A percentile compares a stretch with the other conserved stretches of the same genome.
phyloP scores from a whole-genome alignment of 2,797 vertebrate genomes.

The Erpetoichthys calabaricus region DNA sequence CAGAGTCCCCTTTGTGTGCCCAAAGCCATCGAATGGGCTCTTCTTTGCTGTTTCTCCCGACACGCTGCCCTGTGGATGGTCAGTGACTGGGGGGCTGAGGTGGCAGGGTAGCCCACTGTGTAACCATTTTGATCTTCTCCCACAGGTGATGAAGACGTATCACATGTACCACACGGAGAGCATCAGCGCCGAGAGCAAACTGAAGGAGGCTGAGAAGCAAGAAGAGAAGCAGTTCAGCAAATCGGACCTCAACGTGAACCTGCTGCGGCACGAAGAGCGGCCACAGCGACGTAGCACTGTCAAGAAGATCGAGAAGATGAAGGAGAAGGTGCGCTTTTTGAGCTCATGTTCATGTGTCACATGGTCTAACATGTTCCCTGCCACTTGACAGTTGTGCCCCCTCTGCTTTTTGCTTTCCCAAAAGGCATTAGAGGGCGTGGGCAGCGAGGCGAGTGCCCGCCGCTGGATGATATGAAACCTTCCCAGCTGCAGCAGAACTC shows the following conservation, averaged over 20 bases:
- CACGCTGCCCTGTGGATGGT: too few species aligned
- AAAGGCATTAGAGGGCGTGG: too few species aligned
- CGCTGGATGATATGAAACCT: too few species aligned
- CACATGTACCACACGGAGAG: slow-evolving; percentile 98
- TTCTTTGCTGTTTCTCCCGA: too few species aligned
- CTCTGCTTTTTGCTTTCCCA: too few species aligned
- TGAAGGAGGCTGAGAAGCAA: slow-evolving; percentile 96
- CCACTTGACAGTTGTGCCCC: too few species aligned
- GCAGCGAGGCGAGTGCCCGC: too few species aligned
- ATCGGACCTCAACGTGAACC: slow-evolving; percentile 81
- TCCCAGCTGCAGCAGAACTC: too few species aligned
- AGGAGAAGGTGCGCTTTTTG: slow-evolving; percentile 69
- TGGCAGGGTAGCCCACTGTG: too few species aligned
- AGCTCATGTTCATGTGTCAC: neutral
- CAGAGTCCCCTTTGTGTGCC: too few species aligned
- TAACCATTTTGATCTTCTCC: neutral
- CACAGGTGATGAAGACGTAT: slow-evolving; percentile 98
- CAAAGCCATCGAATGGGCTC: too few species aligned
- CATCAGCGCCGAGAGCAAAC: slow-evolving; percentile 91
- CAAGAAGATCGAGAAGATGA: slow-evolving; percentile 97
- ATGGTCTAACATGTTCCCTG: neutral
- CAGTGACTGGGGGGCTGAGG: too few species aligned
- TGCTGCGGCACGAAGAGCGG: slow-evolving; percentile 82
- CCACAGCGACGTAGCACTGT: slow-evolving; percentile 86
- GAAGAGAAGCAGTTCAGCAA: slow-evolving; percentile 96